These are phyloP conservation scores for Callinectes sapidus DNA, from an alignment of 2,888 invertebrate species.

Conservation along the genomic window DNA sequence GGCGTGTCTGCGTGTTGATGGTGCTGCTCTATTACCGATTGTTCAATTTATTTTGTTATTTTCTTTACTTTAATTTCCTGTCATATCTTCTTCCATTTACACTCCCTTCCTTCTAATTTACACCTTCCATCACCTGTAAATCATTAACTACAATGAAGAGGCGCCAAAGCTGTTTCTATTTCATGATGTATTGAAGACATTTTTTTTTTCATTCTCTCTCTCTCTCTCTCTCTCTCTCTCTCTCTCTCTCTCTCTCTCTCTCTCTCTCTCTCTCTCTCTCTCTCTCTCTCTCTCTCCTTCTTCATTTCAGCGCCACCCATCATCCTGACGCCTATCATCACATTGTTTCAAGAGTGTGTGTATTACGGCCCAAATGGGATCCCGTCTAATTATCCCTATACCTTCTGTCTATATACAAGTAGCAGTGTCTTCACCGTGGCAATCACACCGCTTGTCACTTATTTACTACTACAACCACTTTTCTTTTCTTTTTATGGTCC, in stretches of 20 bases:
- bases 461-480: not conserved
- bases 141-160: not conserved
- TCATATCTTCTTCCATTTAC: not conserved
- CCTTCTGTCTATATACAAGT: not conserved
- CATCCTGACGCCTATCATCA: not conserved
- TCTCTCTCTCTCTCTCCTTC: no score
- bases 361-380: not conserved
- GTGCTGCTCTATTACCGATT: not conserved
- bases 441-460: not conserved
- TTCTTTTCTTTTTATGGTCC: not conserved
- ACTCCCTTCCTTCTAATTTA: not conserved
- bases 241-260: not conserved
- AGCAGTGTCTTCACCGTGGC: not conserved
- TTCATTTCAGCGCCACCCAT: not conserved
- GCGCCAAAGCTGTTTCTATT: not conserved
- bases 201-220: not conserved
- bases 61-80: not conserved
- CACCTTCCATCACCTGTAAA: not conserved
- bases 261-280: not conserved
- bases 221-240: no score
- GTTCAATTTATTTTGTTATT: not conserved
- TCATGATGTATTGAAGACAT: not conserved
- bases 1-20: not conserved
- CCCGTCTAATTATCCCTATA: not conserved
- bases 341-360: not conserved